Evolutionary conservation across 2,888 invertebrate species (phyloP).

Genomic region (Pheosia gnoma): DNA sequence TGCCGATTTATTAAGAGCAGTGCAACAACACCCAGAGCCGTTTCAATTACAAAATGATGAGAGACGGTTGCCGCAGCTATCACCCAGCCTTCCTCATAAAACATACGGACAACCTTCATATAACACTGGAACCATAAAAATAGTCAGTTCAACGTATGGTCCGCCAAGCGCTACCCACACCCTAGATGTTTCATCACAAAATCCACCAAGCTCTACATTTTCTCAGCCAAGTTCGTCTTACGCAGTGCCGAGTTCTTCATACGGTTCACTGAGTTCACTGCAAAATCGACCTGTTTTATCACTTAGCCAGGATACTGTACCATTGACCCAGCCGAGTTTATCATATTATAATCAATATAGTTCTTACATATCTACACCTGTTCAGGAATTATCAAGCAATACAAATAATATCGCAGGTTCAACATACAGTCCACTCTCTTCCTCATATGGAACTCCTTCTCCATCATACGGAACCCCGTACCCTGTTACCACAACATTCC

Average conservation of each 20-base stretch:
- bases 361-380: conserved; percentile 37
- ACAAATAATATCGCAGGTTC: conserved; percentile 46
- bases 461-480: conserved; percentile 46
- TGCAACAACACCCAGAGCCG: conserved; percentile 55
- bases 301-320: conserved; percentile 14
- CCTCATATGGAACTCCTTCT: conserved; percentile 42
- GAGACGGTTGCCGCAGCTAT: conserved; percentile 45
- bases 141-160: conserved; percentile 64
- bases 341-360: conserved; percentile 9
- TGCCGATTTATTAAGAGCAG: conserved; percentile 49
- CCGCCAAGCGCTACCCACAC: conserved; percentile 64
- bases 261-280: conserved; percentile 29
- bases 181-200: conserved; percentile 60
- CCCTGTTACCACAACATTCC: conserved; percentile 49
- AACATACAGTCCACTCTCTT: conserved; percentile 50
- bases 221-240: conserved; percentile 51
- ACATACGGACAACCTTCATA: conserved; percentile 61
- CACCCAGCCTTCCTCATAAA: conserved; percentile 55
- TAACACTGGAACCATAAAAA: conserved; percentile 38
- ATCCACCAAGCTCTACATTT: conserved; percentile 52
- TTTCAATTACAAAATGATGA: conserved; percentile 51
- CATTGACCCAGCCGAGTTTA: conserved; percentile 12
- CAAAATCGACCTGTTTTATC: neutral
- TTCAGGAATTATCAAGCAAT: conserved; percentile 42
- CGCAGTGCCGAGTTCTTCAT: conserved; percentile 34